Percentiles rank a stretch among this genome's conserved stretches.
phyloP scores from a whole-genome alignment of 2,888 invertebrate genomes.

The Monochamus alternatus region DNA sequence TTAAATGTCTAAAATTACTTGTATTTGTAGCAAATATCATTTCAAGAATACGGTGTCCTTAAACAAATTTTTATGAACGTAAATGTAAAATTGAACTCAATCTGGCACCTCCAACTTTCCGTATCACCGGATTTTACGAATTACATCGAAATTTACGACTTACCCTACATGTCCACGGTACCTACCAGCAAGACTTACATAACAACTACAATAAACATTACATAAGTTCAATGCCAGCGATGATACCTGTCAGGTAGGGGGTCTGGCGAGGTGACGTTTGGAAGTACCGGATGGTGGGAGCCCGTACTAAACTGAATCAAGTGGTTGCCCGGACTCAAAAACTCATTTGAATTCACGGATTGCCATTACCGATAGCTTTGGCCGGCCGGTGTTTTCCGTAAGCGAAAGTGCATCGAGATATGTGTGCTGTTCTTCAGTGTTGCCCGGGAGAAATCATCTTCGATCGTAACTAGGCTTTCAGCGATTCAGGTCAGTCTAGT shows the following conservation, averaged over 20 bases:
- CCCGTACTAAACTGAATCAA: conserved; percentile 43
- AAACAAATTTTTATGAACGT: too few relatives aligned
- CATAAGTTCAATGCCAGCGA: conserved; percentile 37
- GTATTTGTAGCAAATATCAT: too few relatives aligned
- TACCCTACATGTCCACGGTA: too few relatives aligned
- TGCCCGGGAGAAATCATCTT: conserved; percentile 15
- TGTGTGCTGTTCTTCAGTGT: conserved; percentile 43
- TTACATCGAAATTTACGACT: too few relatives aligned
- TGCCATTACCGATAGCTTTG: conserved; percentile 38
- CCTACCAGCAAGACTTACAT: conserved; percentile 14
- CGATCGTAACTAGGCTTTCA: conserved; percentile 11
- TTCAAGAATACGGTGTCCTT: too few relatives aligned
- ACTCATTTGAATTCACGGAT: conserved; percentile 54
- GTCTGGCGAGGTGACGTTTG: conserved; percentile 43
- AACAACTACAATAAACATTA: conserved; percentile 40
- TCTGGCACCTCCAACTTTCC: too few relatives aligned
- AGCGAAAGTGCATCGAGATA: conserved; percentile 50
- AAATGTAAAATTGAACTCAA: not conserved
- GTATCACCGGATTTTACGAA: too few relatives aligned
- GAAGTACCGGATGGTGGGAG: conserved; percentile 52
- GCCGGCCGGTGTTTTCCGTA: conserved; percentile 41
- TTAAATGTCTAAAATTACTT: too few relatives aligned
- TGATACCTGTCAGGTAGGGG: conserved; percentile 42
- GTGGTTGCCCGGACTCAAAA: conserved; percentile 48
- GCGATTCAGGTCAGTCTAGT: conserved; percentile 27